Percentiles rank a stretch among this genome's conserved stretches.
These are phyloP conservation scores for Onychomys leucogaster DNA, from an alignment of 2,797 vertebrate genomes.

Conservation along the genomic window DNA sequence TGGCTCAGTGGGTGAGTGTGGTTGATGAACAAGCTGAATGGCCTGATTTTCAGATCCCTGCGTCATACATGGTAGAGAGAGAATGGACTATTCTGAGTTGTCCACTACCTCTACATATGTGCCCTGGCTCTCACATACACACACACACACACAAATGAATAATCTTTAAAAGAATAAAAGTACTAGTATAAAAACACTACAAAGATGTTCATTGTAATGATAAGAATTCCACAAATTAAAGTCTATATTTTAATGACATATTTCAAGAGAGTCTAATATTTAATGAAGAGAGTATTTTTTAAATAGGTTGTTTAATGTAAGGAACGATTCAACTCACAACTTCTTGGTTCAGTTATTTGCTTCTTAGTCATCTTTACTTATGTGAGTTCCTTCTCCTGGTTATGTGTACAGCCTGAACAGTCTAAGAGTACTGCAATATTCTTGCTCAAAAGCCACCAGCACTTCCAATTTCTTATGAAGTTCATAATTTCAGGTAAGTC, in stretches of 20 bases:
- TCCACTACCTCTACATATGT: not conserved
- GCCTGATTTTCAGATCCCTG: not conserved
- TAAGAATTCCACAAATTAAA: conserved; percentile 32
- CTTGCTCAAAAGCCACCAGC: not conserved
- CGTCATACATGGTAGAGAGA: not conserved
- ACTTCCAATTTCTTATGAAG: conserved; percentile 10
- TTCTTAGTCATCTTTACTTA: conserved; percentile 30
- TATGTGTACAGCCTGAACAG: not conserved
- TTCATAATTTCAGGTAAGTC: conserved; percentile 44
- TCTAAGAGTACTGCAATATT: not conserved
- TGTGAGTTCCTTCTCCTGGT: not conserved
- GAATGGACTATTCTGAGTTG: not conserved
- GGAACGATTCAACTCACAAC: not conserved
- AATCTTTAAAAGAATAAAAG: not conserved
- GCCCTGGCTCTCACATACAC: not conserved
- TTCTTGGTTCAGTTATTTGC: conserved; percentile 11
- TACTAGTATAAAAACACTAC: conserved; percentile 1
- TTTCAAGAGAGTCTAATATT: conserved; percentile 10
- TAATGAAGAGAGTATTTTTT: not conserved
- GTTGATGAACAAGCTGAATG: not conserved
- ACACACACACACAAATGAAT: not conserved
- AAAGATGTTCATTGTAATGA: not conserved
- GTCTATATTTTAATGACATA: conserved; percentile 14
- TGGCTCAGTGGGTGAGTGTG: not conserved
- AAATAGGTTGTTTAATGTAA: not conserved